These are phyloP conservation scores for Pygocentrus nattereri DNA, from an alignment of 2,797 vertebrate species.

Conservation along the genomic window DNA sequence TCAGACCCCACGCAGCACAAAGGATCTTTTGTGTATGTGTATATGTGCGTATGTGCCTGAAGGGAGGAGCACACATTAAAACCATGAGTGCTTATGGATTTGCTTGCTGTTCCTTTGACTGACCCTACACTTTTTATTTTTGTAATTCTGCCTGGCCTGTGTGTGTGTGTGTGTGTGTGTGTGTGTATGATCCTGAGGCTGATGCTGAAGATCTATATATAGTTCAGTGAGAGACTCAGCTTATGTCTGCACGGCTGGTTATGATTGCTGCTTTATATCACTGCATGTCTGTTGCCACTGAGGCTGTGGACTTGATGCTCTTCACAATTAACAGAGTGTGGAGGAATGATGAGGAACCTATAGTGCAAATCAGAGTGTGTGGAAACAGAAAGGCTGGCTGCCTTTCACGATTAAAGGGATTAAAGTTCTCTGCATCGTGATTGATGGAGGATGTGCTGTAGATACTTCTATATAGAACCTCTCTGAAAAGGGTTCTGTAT, in stretches of 20 bases:
- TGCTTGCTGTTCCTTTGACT: not conserved
- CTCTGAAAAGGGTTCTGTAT: no score
- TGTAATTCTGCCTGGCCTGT: not conserved
- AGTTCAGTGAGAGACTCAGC: constrained; percentile 17
- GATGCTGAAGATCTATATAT: constrained; percentile 24
- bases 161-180: not conserved
- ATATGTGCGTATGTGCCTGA: constrained; percentile 3
- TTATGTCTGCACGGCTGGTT: constrained; percentile 3
- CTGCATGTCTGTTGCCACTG: not conserved
- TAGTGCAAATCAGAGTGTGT: no score
- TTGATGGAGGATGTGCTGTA: no score
- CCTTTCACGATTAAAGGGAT: no score
- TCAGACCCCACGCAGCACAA: constrained; percentile 12
- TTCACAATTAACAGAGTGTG: not conserved
- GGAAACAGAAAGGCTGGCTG: no score
- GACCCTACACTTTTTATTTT: constrained; percentile 9
- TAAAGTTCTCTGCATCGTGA: no score
- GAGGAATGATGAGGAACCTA: not conserved
- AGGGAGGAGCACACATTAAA: not conserved
- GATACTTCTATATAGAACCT: no score
- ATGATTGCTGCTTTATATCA: constrained; percentile 23
- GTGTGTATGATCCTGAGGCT: not conserved
- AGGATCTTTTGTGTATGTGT: constrained; percentile 14
- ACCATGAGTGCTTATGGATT: not conserved
- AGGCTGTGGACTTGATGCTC: not conserved